Base-by-base conservation (phyloP, 1,140 invertebrate genomes). In the Bombyx mandarina region DNA sequence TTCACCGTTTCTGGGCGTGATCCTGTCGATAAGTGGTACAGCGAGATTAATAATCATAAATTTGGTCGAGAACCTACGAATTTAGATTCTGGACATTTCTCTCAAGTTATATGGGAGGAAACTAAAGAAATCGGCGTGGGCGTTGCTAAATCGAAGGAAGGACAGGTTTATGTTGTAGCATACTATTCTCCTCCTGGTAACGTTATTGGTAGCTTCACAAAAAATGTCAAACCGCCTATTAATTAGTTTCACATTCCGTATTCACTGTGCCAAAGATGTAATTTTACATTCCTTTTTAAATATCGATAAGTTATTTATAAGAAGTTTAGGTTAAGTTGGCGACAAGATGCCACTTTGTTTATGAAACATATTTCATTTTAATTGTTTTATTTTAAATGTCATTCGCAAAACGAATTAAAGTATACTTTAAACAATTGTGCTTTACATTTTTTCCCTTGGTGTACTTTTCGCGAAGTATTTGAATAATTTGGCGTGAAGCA, bases 131-230 rank as follows among this genome's bases (percentile, higher is more conserved):
- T 97, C 1, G 96, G 96, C 0, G 91, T 97, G 4, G 96, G 94
- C 12, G 89, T 92, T 65, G 92, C 94, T 0, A 91, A 89, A 63
- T 90, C 90, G 56, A 89, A 90, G 52, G 92, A 92, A 58, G 94
- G 94, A 0, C 92, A 92, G 67, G 89, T 94, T 35, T 93, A 94
- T 66, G 93, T 97, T 0, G 96, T 97, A 0, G 94, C 93, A 22
- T 95, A 97, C 82, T 98, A 97, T 76, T 91, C 91, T 73, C 96
- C 96, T 0, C 91, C 95, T 5, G 96, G 96, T 1, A 97, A 97
- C 79, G 92, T 94, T 60, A 86, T 95, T 3, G 95, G 94, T 7
- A 91, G 91, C 68, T 97, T 94, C 73, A 81, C 89, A 1, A 90
- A 90, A 22, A 96, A 97, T 79, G 95, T 97, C 6, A 90, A 89